These are phyloP conservation scores for Matsumurasca onukii DNA, from an alignment of 1,140 invertebrate species.

Conservation along the genomic window DNA sequence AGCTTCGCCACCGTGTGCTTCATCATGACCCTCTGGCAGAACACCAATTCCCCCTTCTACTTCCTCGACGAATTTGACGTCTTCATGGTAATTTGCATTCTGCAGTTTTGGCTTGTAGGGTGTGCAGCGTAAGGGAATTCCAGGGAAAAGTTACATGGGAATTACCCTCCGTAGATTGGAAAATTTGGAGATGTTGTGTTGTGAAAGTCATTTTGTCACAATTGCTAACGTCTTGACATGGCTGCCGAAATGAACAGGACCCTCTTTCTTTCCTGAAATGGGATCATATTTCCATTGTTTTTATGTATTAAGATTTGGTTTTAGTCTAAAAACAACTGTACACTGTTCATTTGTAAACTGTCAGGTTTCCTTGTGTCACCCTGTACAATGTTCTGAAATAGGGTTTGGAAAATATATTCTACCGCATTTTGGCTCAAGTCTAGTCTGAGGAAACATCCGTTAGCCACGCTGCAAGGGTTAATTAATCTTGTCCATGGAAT, in stretches of 20 bases:
- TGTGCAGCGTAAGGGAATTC: background rate
- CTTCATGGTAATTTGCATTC: slow-evolving; percentile 75
- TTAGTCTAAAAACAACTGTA: too few relatives aligned
- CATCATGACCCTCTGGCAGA: slow-evolving; percentile 91
- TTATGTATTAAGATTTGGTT: too few relatives aligned
- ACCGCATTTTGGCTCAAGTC: background rate
- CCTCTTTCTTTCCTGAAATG: too few relatives aligned
- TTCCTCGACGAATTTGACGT: slow-evolving; percentile 98
- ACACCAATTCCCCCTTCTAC: slow-evolving; percentile 87
- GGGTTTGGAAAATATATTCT: background rate
- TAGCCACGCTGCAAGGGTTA: background rate
- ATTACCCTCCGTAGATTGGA: background rate
- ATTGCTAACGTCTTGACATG: background rate
- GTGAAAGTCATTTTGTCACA: background rate
- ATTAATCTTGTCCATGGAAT: background rate
- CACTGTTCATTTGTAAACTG: background rate
- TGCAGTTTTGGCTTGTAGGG: background rate
- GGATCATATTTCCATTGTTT: too few relatives aligned
- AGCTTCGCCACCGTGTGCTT: slow-evolving; percentile 95
- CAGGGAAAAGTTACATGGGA: background rate
- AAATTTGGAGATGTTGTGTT: background rate
- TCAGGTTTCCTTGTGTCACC: background rate
- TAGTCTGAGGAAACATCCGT: background rate
- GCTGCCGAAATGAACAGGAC: too few relatives aligned
- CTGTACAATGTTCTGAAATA: background rate